phyloP scores from a whole-genome alignment of 1,140 invertebrate genomes.

The Lasioglossum baleicum region DNA sequence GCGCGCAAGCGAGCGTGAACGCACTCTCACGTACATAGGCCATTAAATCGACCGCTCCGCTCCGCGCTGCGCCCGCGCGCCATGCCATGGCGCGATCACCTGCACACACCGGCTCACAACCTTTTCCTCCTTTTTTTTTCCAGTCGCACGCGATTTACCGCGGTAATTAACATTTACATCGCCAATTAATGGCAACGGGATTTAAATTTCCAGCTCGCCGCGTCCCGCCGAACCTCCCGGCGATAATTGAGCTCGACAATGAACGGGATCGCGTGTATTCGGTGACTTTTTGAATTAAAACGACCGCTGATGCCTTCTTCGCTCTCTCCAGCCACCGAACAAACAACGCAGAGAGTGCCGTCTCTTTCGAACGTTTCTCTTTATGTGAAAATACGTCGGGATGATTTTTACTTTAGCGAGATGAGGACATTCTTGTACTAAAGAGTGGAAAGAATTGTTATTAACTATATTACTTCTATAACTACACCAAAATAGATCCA shows the following conservation, averaged over 20 bases:
- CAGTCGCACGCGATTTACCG: slow-evolving; percentile 30
- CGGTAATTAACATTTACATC: slow-evolving; percentile 40
- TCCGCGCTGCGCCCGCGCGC: too few relatives aligned
- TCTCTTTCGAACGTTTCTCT: too few relatives aligned
- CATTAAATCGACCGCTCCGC: slow-evolving; percentile 13
- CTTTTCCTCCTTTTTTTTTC: not conserved
- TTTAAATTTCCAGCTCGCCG: slow-evolving; percentile 23
- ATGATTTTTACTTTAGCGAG: too few relatives aligned
- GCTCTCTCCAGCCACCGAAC: too few relatives aligned
- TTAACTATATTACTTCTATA: too few relatives aligned
- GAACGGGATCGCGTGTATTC: not conserved
- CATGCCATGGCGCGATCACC: slow-evolving; percentile 6
- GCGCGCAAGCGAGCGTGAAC: not conserved
- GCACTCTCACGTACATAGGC: not conserved
- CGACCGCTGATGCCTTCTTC: not conserved
- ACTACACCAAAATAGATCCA: too few relatives aligned
- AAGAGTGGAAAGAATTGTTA: too few relatives aligned
- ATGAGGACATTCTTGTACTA: too few relatives aligned
- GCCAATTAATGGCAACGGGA: slow-evolving; percentile 28
- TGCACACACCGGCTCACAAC: not conserved
- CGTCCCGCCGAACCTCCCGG: too few relatives aligned
- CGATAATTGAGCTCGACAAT: not conserved
- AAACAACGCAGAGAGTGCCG: too few relatives aligned
- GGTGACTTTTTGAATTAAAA: not conserved
- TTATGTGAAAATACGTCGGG: too few relatives aligned